Base-by-base conservation (phyloP, 2,888 invertebrate species). In the Osmoderma eremita region DNA sequence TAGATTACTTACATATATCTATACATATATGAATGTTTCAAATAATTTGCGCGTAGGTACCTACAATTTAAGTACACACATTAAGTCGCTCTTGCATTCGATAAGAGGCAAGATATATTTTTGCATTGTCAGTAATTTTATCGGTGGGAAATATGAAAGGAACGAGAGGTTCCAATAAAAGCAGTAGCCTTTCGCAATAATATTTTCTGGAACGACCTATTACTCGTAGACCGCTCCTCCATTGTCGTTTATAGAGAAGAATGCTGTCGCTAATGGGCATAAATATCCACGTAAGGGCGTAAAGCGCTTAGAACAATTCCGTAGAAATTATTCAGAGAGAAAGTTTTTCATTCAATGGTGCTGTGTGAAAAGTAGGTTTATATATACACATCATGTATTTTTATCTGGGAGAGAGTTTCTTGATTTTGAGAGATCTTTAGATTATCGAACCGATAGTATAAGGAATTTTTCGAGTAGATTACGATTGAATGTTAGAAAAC, bases 151-250 rank as follows among this genome's bases (percentile, higher is more conserved):
- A 12, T n/a, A 50, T 30, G 30, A 22, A 38, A 63, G n/a, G 2
- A 12, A 13, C n/a, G 51, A 42, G 24, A 63, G 51, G 17, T 42
- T 41, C 20, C 63, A 39, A 51, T 63, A 41, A 63, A 39, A 63
- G 38, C 63, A 24, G 30, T 45, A 17, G 51, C 53, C 63, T 45
- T 63, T 63, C n/a, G 39, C 63, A 63, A 63, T 63, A 63, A 63
- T 53, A 63, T 63, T 63, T 53, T 42, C 63, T 53, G 51, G 63
- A 63, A 63, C 63, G 63, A 50, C 42, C 63, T 53, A 53, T 63
- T 63, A 53, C 42, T 63, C 63, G 51, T 24, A 42, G 51, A 41
- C 42, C 63, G 63, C 53, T 63, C 53, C 45, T 61, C 58, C 45
- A 45, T 61, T 61, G 63, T 63, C 63, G 41, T 42, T 42, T 63